Evolutionary conservation across 2,888 invertebrate species (phyloP), one percentile per base, ranked within the genome.

Genomic region (Tachina grossa): DNA sequence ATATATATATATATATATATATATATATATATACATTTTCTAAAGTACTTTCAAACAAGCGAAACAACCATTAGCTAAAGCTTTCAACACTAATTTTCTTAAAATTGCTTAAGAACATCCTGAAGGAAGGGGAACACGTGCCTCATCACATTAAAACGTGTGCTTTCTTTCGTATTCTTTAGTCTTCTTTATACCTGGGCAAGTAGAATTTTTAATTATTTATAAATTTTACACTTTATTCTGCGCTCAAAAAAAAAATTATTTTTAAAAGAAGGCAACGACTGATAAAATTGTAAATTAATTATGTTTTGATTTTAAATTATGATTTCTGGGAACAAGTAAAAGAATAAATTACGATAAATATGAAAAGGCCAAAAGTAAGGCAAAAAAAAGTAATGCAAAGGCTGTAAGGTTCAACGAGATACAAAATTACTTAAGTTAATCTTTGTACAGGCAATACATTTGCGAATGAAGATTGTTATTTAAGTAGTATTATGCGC

Each of bases 31-130:
- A 13, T 47, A 72, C 47, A 76, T 85, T 80, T 83, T 76, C 59
- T 76, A 80, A 85, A 85, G 83, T 83, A 83, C 83, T 83, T 83
- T 79, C n/a, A 43, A 76, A 65, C 65, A 74, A 78, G 74, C 68
- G 22, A 69, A 76, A 75, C 63, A 82, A 61, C 75, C 78, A 85
- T 85, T 85, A 85, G 82, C 77, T 63, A 51, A 85, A 76, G 83
- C 76, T 83, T 79, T 85, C 76, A 83, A 72, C 77, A 79, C 66
- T 79, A 85, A 85, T 83, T 83, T 85, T 47, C 53, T 79, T 76
- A 14, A 41, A 11, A 69, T 43, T 69, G 39, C 55, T 78, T 61
- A 16, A 41, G 31, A 74, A 45, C 19, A 43, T 65, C 55, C 22
- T 41, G 2, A 6, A 8, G 72, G 16, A 65, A 72, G 71, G 72